Evolutionary conservation across 2,113 vertebrate genomes (phyloP).

Genomic region (Anser cygnoides): DNA sequence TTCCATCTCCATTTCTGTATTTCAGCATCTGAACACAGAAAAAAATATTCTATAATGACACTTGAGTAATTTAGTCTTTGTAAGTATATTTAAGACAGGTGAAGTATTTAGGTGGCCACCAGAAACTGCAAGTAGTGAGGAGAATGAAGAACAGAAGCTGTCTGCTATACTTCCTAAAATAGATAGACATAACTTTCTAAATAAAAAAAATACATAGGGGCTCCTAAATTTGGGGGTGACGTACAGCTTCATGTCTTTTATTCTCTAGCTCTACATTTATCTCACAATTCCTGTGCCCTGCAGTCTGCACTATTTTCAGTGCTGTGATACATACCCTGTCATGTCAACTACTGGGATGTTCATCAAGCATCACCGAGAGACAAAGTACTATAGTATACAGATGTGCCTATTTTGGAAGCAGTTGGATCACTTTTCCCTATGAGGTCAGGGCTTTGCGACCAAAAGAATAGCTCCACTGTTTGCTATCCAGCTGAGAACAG

Average conservation of each 20-base stretch:
- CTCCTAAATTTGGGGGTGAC: neutral
- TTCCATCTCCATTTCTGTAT: neutral
- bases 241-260: neutral
- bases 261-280: neutral
- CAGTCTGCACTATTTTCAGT: neutral
- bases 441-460: slow-evolving; percentile 39
- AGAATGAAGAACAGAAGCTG: neutral
- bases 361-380: neutral
- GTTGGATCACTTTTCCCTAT: slow-evolving; percentile 47
- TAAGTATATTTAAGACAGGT: neutral
- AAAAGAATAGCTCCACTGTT: slow-evolving; percentile 63
- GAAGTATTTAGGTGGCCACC: neutral
- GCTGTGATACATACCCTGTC: neutral
- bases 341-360: neutral
- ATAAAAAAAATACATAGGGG: neutral
- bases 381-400: slow-evolving; percentile 48
- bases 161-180: neutral
- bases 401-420: slow-evolving; percentile 65
- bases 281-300: neutral
- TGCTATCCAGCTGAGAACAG: slow-evolving; percentile 61
- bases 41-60: neutral
- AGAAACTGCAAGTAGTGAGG: neutral
- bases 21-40: neutral
- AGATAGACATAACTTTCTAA: neutral
- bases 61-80: neutral